Base-by-base conservation (phyloP, 1,140 invertebrate genomes). In the Aphaenogaster rudis region DNA sequence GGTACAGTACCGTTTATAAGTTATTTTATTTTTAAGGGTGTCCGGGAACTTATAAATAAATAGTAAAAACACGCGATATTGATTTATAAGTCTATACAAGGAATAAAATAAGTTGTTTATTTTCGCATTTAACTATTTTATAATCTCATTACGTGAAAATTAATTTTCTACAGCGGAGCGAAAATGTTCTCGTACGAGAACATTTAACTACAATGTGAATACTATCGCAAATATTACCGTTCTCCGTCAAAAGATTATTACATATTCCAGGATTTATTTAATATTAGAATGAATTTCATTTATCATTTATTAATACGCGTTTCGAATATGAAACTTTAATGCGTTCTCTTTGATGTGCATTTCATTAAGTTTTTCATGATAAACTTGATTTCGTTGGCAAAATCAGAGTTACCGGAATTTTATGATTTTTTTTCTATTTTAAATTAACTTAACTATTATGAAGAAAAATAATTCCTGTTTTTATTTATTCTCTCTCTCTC, bases 81-180 rank as follows among this genome's bases (percentile, higher is more conserved):
- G 15, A 63, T 28, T 52, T 66, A 4, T 78, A 59, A 7, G 11
- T 67, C 1, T 80, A 39, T 52, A 48, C 6, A 21, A 15, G 13
- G 4, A 5, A 48, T 57, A 6, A 52, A 39, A 48, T 59, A 15
- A 36, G 42, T 81, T 17, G 15, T 72, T 48, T 48, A 36, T 28
- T 33, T 50, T 45, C 28, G 15, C 15, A 45, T 48, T 63, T 33
- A 61, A 21, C n/a, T 15, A 45, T 28, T 42, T 81, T 63, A 39
- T 76, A 63, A 76, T 61, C 36, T 74, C n/a, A 61, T 84, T 63
- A 82, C 28, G 13, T 54, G 36, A 72, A 72, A 72, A 33, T 50
- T 8, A 33, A 84, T 76, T 84, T 61, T 61, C 6, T 21, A n/a
- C 17, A 50, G 28, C 28, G 13, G 8, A 33, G 50, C 13, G 13